phyloP scores from a whole-genome alignment of 1,140 invertebrate genomes.

The Sitobion miscanthi region DNA sequence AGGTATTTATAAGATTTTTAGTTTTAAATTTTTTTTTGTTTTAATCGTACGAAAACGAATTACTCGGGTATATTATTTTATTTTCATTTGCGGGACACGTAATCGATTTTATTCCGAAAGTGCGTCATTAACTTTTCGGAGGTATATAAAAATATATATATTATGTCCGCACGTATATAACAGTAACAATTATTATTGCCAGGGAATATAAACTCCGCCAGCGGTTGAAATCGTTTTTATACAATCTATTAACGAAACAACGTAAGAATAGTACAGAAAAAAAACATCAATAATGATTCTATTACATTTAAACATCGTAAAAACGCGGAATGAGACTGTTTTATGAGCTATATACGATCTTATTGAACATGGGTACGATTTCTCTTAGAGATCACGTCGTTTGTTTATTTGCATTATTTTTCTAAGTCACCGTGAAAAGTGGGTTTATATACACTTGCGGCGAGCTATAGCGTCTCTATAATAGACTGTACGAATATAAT shows the following conservation, averaged over 20 bases:
- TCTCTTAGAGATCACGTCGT: too few relatives aligned
- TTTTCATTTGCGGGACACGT: background rate
- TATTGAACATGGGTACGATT: background rate
- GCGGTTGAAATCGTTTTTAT: background rate
- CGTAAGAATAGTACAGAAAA: background rate
- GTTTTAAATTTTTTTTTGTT: background rate
- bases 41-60: background rate
- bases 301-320: background rate
- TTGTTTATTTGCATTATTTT: background rate
- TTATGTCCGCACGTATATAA: background rate
- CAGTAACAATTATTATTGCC: background rate
- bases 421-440: background rate
- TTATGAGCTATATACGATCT: background rate
- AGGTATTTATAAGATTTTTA: background rate
- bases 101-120: background rate
- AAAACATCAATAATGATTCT: slow-evolving; percentile 19
- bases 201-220: background rate
- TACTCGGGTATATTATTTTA: background rate
- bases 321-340: background rate
- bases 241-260: background rate
- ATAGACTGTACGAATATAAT: background rate
- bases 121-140: background rate
- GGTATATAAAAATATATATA: background rate
- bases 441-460: background rate
- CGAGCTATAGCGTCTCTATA: background rate